These are phyloP conservation scores for Tursiops truncatus DNA, from an alignment of 2,113 vertebrate genomes.

Conservation along the genomic window DNA sequence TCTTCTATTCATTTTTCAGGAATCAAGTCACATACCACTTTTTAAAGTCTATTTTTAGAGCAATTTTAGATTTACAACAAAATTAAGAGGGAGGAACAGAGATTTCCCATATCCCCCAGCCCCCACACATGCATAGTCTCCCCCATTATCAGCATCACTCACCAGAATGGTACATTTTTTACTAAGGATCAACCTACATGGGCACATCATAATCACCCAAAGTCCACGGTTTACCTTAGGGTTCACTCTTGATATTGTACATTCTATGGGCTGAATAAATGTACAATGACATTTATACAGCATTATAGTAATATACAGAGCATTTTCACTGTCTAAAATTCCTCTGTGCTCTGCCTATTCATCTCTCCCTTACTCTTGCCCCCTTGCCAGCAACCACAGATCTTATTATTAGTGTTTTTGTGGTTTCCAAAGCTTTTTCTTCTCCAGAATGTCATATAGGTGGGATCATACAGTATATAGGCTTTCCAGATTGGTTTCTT, in stretches of 20 bases:
- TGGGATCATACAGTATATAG: neutral
- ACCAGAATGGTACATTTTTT: neutral
- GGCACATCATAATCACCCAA: neutral
- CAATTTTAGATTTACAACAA: neutral
- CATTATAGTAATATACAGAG: neutral
- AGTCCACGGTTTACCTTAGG: neutral
- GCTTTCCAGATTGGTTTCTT: neutral
- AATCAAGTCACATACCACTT: neutral
- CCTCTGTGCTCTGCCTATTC: neutral
- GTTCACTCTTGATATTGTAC: neutral
- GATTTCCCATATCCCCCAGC: neutral
- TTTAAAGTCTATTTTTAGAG: neutral
- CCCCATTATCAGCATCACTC: neutral
- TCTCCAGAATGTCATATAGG: neutral
- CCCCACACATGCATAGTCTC: neutral
- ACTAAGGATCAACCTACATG: neutral
- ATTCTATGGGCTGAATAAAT: neutral
- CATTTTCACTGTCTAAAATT: neutral
- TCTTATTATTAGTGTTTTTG: neutral
- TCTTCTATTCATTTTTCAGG: neutral
- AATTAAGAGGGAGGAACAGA: neutral
- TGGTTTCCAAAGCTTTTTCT: neutral
- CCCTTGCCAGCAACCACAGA: neutral
- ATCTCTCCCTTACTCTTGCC: too few relatives aligned
- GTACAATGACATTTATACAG: neutral